Evolutionary conservation across 2,888 invertebrate genomes (phyloP).

Genomic region (Epinotia brunnichana): DNA sequence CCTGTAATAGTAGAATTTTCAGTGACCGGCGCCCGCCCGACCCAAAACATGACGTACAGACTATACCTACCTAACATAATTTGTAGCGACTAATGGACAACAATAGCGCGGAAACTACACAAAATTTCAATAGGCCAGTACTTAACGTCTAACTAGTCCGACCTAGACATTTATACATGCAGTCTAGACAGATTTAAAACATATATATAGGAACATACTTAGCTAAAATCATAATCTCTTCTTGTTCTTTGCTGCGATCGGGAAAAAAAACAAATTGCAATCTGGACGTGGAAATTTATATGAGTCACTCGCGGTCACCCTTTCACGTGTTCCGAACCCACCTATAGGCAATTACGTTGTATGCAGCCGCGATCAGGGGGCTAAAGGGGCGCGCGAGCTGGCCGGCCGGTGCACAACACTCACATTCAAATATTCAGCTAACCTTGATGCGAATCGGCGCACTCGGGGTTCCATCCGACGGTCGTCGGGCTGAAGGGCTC

Average conservation of each 20-base stretch:
- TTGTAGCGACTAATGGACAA: constrained; percentile 16
- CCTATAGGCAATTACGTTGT: constrained; percentile 64
- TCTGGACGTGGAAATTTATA: constrained; percentile 55
- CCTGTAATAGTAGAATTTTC: not conserved
- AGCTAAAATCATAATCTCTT: not conserved
- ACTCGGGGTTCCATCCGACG: constrained; percentile 83
- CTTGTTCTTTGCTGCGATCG: not conserved
- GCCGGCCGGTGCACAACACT: constrained; percentile 77
- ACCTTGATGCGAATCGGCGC: constrained; percentile 84
- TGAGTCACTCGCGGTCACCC: constrained; percentile 70
- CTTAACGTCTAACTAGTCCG: constrained; percentile 16
- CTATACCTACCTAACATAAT: constrained; percentile 20
- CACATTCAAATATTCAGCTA: constrained; percentile 82
- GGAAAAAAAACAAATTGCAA: constrained; percentile 34
- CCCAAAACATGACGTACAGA: constrained; percentile 25
- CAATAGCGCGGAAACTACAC: constrained; percentile 32
- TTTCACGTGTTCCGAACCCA: constrained; percentile 71
- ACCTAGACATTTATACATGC: constrained; percentile 15
- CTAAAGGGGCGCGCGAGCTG: constrained; percentile 63
- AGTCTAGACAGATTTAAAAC: constrained; percentile 17
- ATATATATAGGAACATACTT: not conserved
- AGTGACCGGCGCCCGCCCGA: constrained; percentile 1
- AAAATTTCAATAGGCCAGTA: constrained; percentile 23
- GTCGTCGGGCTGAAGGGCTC: constrained; percentile 78
- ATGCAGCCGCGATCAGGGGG: constrained; percentile 71